Evolutionary conservation across 2,888 invertebrate genomes (phyloP).

Genomic region (Ichneumoninae sp.): DNA sequence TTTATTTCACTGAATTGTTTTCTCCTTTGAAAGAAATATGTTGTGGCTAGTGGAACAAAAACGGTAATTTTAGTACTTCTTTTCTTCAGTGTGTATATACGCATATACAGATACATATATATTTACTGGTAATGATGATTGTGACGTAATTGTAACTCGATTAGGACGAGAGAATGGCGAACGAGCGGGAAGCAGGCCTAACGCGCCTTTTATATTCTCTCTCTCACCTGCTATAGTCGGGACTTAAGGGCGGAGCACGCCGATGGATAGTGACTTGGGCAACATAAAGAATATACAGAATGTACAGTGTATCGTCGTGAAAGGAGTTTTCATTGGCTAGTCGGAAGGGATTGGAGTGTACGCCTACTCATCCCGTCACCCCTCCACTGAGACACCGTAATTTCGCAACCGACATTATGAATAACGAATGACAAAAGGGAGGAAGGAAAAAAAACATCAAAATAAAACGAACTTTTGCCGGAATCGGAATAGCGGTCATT

Average conservation of each 20-base stretch:
- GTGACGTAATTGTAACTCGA: background rate
- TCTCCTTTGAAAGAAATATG: no score
- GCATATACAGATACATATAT: background rate
- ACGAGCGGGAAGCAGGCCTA: background rate
- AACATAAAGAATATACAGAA: slow-evolving; percentile 82
- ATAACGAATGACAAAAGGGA: slow-evolving; percentile 12
- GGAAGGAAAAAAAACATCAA: background rate
- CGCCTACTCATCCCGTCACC: slow-evolving; percentile 80
- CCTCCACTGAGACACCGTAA: slow-evolving; percentile 80
- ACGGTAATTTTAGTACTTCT: background rate
- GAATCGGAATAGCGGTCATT: no score
- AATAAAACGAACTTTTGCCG: background rate
- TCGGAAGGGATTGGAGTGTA: slow-evolving; percentile 76
- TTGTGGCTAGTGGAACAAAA: no score
- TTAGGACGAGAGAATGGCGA: slow-evolving; percentile 17
- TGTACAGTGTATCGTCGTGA: slow-evolving; percentile 74
- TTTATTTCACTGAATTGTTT: no score
- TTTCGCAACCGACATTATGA: slow-evolving; percentile 72
- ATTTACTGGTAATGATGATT: background rate
- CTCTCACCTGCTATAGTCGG: slow-evolving; percentile 60
- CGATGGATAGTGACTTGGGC: slow-evolving; percentile 81
- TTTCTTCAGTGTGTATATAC: background rate
- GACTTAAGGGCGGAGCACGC: slow-evolving; percentile 79
- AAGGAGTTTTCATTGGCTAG: slow-evolving; percentile 79
- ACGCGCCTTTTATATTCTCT: slow-evolving; percentile 28